A percentile compares a stretch with the other conserved stretches of the same genome.
Conservation (phyloP, 1,140 invertebrate species). For the Bombus pyrosoma region DNA sequence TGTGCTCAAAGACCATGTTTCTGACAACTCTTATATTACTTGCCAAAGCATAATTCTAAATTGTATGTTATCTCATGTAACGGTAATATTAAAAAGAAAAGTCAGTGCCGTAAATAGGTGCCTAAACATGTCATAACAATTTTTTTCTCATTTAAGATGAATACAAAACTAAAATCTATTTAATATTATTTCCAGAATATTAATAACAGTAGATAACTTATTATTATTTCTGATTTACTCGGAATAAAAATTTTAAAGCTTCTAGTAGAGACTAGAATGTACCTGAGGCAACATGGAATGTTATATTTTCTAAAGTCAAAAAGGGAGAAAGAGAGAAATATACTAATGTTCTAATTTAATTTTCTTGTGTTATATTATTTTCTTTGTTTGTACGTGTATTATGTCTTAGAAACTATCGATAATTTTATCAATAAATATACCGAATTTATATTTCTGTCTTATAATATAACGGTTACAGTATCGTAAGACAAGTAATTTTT, state of each 20-base stretch:
- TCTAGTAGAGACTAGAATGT: conserved; percentile 48
- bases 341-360: conserved; percentile 32
- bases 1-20: conserved; percentile 82
- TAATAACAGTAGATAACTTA: conserved; percentile 58
- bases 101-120: conserved; percentile 74
- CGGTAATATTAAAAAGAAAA: conserved; percentile 76
- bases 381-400: conserved; percentile 2
- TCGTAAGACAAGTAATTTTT: background rate
- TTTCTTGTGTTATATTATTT: conserved; percentile 18
- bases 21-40: conserved; percentile 75
- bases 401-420: conserved; percentile 4
- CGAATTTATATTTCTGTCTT: conserved; percentile 21
- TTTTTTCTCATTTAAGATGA: conserved; percentile 59
- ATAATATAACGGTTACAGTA: conserved; percentile 12
- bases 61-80: conserved; percentile 78
- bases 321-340: background rate
- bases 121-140: conserved; percentile 58
- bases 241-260: conserved; percentile 45
- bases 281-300: conserved; percentile 48
- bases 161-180: conserved; percentile 47
- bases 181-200: conserved; percentile 76
- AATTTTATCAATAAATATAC: conserved; percentile 25
- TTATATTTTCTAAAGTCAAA: conserved; percentile 49
- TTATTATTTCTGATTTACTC: conserved; percentile 28
- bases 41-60: conserved; percentile 80